These are phyloP conservation scores for Zapus hudsonius DNA, from an alignment of 2,113 vertebrate genomes.

Conservation along the genomic window DNA sequence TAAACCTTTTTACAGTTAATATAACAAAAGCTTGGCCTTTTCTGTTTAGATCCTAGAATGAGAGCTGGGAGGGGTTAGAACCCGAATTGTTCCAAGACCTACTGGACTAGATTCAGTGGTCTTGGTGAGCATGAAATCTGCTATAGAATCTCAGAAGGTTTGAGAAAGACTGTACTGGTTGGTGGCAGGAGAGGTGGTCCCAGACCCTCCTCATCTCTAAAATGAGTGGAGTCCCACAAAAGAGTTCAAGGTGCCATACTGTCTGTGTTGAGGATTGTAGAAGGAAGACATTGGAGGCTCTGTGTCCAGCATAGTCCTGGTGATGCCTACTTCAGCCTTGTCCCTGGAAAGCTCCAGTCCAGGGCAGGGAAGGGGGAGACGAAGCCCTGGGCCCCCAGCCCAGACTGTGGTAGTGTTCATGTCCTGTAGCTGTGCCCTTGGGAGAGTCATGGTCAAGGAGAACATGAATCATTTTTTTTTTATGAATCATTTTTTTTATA, in stretches of 20 bases:
- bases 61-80: neutral
- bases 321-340: neutral
- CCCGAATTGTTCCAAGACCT: neutral
- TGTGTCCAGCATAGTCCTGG: neutral
- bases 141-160: neutral
- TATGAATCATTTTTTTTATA: no score
- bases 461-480: neutral
- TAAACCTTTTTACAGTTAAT: slow-evolving; percentile 74
- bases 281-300: neutral
- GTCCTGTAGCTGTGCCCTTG: neutral
- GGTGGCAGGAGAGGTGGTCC: neutral
- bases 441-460: neutral
- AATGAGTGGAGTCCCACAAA: neutral
- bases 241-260: neutral
- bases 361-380: no score
- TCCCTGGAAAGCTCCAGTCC: neutral
- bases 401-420: neutral
- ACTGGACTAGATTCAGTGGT: neutral
- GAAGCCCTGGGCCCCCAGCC: neutral
- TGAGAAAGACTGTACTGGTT: neutral
- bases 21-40: slow-evolving; percentile 16
- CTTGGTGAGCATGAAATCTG: neutral
- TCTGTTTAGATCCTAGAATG: neutral
- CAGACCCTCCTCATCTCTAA: neutral
- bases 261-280: neutral